A percentile compares a stretch with the other conserved stretches of the same genome.
phyloP scores from a whole-genome alignment of 2,113 vertebrate species.

The Noturus placidus region DNA sequence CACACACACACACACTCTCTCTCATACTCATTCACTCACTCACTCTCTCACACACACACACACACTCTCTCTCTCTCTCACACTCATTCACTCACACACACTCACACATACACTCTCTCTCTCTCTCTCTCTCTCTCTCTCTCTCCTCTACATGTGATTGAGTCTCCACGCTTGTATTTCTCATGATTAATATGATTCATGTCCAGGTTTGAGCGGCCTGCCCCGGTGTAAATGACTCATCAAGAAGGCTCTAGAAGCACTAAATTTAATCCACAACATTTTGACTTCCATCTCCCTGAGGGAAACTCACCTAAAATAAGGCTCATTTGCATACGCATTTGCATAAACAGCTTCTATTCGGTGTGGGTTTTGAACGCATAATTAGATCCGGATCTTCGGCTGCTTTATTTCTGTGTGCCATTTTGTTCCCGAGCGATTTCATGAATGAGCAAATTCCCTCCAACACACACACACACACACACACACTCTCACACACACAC shows the following conservation, averaged over 20 bases:
- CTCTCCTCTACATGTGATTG: neutral
- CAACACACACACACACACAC: neutral
- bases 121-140: too few species aligned
- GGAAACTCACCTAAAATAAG: constrained; percentile 52
- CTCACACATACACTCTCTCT: neutral
- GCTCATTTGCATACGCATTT: constrained; percentile 47
- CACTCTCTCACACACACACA: neutral
- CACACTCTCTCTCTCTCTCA: too few species aligned
- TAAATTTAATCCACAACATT: constrained; percentile 51
- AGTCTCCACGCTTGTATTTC: neutral
- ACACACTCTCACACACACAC: constrained; percentile 2
- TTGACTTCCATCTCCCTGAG: constrained; percentile 33
- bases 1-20: constrained; percentile 17
- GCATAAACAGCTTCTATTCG: constrained; percentile 53
- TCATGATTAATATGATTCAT: neutral
- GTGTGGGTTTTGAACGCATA: constrained; percentile 41
- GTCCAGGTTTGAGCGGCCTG: neutral
- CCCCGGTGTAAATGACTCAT: constrained; percentile 14
- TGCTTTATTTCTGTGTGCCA: constrained; percentile 43
- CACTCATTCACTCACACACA: constrained; percentile 3
- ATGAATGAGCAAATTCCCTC: constrained; percentile 43
- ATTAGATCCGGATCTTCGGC: constrained; percentile 51
- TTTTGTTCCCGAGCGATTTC: constrained; percentile 45
- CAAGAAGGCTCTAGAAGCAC: neutral
- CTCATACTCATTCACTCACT: too few species aligned